Evolutionary conservation across 2,888 invertebrate species (phyloP).

Genomic region (Drosophila mimetica): DNA sequence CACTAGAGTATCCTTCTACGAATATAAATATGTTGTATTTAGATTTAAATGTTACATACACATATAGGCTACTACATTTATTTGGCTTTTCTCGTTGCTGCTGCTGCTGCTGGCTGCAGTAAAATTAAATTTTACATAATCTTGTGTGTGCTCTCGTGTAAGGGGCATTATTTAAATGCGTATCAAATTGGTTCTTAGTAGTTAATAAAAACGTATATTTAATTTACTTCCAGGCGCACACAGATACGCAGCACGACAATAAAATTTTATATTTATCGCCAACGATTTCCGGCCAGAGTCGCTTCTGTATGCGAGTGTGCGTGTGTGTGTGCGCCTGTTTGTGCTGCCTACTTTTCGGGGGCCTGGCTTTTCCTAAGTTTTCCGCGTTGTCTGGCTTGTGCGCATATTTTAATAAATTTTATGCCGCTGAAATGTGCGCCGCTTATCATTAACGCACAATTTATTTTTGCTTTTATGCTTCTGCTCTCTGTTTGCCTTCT

Average conservation of each 20-base stretch:
- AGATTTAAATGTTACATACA: constrained; percentile 41
- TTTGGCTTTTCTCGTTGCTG: constrained; percentile 69
- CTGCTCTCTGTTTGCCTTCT: constrained; percentile 2
- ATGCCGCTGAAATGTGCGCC: constrained; percentile 74
- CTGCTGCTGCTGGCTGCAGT: constrained; percentile 43
- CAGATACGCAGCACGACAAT: constrained; percentile 68
- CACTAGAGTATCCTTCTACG: constrained; percentile 27
- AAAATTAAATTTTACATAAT: constrained; percentile 77
- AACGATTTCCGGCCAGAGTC: constrained; percentile 71
- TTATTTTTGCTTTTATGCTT: constrained; percentile 78
- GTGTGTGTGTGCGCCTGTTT: constrained; percentile 13
- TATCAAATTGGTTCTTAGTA: constrained; percentile 80
- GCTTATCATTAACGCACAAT: constrained; percentile 82
- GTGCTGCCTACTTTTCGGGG: constrained; percentile 55
- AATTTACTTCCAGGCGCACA: constrained; percentile 70
- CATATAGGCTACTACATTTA: constrained; percentile 62
- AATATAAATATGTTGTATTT: constrained; percentile 17
- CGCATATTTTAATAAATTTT: constrained; percentile 80
- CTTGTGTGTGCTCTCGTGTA: constrained; percentile 46
- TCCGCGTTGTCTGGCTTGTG: constrained; percentile 45
- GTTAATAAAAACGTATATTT: constrained; percentile 80
- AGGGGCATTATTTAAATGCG: constrained; percentile 75
- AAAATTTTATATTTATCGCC: constrained; percentile 81
- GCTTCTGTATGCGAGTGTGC: constrained; percentile 5
- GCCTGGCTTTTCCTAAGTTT: constrained; percentile 30